Conservation (phyloP, 2,888 invertebrate species). For the Tiliacea citrago region DNA sequence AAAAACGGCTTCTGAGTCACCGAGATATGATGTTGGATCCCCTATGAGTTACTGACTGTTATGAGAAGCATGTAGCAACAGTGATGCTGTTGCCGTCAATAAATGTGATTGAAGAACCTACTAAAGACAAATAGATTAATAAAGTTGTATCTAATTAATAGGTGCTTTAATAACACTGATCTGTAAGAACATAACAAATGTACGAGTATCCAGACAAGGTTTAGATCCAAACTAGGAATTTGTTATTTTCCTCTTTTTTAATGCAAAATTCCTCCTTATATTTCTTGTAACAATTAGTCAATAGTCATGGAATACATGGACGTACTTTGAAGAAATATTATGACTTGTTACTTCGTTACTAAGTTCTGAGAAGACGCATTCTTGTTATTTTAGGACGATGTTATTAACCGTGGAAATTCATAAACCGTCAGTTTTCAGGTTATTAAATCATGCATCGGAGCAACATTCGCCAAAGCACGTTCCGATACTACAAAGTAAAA, state of each 20-base stretch:
- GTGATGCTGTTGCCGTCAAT: neutral
- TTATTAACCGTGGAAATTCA: slow-evolving; percentile 50
- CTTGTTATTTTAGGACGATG: slow-evolving; percentile 37
- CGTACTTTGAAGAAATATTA: slow-evolving; percentile 23
- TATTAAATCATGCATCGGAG: slow-evolving; percentile 50
- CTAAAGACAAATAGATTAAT: slow-evolving; percentile 9
- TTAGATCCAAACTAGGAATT: neutral
- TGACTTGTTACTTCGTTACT: neutral
- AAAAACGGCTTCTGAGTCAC: slow-evolving; percentile 24
- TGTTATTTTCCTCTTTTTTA: slow-evolving; percentile 6
- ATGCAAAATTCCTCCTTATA: neutral
- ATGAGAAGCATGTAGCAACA: neutral
- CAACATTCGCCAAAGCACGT: slow-evolving; percentile 62
- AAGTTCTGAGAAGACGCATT: slow-evolving; percentile 10
- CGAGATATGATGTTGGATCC: slow-evolving; percentile 42
- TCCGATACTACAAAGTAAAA: slow-evolving; percentile 24
- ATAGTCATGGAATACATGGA: slow-evolving; percentile 28
- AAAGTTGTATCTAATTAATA: slow-evolving; percentile 10
- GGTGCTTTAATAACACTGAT: neutral
- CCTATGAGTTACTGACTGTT: neutral
- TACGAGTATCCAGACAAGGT: slow-evolving; percentile 1
- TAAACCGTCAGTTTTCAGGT: slow-evolving; percentile 53
- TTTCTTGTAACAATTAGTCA: slow-evolving; percentile 18
- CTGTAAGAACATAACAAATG: neutral
- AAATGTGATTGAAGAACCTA: neutral